Evolutionary conservation across 2,797 vertebrate genomes (phyloP).

Genomic region (Ispidina picta): DNA sequence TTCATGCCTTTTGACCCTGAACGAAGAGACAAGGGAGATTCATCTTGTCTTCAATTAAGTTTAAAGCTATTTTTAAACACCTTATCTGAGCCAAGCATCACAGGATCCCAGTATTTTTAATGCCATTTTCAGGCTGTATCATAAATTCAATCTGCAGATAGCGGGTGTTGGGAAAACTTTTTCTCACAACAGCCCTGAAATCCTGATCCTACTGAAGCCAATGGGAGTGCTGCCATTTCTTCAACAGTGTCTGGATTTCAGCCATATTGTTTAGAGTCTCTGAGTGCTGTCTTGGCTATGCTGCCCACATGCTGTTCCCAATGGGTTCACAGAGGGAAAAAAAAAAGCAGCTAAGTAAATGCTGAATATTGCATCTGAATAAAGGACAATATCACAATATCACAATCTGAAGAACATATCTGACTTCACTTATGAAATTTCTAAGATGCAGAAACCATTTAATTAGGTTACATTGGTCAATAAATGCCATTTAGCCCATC

Average conservation of each 20-base stretch:
- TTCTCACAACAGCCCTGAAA: slow-evolving; percentile 3
- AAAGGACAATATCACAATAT: background rate
- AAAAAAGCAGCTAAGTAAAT: background rate
- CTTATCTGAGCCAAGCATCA: background rate
- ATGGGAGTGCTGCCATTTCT: slow-evolving; percentile 45
- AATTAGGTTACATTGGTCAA: background rate
- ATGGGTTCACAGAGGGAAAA: background rate
- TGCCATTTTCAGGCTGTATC: background rate
- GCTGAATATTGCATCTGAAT: background rate
- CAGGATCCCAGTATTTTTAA: background rate
- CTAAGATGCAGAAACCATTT: background rate
- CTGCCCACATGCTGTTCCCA: slow-evolving; percentile 32
- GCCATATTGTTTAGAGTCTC: slow-evolving; percentile 34
- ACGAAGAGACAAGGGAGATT: slow-evolving; percentile 52
- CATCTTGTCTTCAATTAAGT: slow-evolving; percentile 67
- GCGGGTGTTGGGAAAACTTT: slow-evolving; percentile 12
- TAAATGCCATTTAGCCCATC: background rate
- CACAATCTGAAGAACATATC: background rate
- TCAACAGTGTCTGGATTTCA: slow-evolving; percentile 33
- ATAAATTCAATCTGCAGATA: slow-evolving; percentile 42
- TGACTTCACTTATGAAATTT: background rate
- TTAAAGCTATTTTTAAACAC: slow-evolving; percentile 52
- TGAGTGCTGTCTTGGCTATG: background rate
- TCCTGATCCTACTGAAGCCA: background rate
- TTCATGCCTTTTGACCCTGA: slow-evolving; percentile 75